These are phyloP conservation scores for Anaspis maculata DNA, from an alignment of 2,888 invertebrate species.

Conservation along the genomic window DNA sequence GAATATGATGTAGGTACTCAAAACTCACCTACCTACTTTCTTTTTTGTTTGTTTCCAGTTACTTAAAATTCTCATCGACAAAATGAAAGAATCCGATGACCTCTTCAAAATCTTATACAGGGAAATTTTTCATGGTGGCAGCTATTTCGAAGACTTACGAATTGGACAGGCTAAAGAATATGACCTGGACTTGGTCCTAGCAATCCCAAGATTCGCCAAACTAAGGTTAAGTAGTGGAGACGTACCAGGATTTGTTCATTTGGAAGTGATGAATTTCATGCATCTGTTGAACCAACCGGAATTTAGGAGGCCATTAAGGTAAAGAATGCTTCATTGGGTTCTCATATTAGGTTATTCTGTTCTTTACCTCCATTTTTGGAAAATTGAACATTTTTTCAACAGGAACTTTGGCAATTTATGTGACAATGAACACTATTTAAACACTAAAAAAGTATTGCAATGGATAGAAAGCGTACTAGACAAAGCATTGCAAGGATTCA, in stretches of 20 bases:
- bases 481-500: constrained; percentile 36
- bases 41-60: no score
- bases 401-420: constrained; percentile 23
- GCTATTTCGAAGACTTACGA: constrained; percentile 53
- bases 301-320: no score
- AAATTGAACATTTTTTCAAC: constrained; percentile 1
- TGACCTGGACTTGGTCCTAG: constrained; percentile 52
- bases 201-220: constrained; percentile 43
- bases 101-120: constrained; percentile 33
- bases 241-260: constrained; percentile 43
- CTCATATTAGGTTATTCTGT: no score
- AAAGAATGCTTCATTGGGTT: no score
- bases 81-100: constrained; percentile 29
- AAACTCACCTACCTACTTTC: no score
- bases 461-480: constrained; percentile 47
- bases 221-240: constrained; percentile 28
- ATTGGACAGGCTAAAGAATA: constrained; percentile 52
- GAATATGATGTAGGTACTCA: no score
- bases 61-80: no score
- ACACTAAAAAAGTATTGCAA: constrained; percentile 44
- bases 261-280: constrained; percentile 33
- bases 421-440: constrained; percentile 40
- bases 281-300: no score
- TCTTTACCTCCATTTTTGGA: no score
- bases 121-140: constrained; percentile 47